Evolutionary conservation across 2,888 invertebrate species (phyloP), one percentile per base, ranked within the genome.

Genomic region (Dromius quadrimaculatus): DNA sequence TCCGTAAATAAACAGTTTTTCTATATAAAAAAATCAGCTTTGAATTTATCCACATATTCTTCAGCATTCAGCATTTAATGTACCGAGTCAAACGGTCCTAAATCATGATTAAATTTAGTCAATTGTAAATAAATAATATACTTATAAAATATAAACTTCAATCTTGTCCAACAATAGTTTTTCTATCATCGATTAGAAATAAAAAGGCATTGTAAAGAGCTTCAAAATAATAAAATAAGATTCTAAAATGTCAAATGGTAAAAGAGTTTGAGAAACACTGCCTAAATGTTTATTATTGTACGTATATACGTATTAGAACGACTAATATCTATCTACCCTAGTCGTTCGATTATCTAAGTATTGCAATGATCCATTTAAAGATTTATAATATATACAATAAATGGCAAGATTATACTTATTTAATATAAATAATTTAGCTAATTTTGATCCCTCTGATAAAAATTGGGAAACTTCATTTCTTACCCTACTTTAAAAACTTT

Each of bases 371-470:
- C 23, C 45, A 64, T 64, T 45, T 45, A 23, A 54, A 54, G 15
- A 22, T 45, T 43, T 32, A 63, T 63, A 20, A 66, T 66, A 66
- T 66, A 28, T 66, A 66, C 57, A 66, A n/a, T 54, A 57, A 38
- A 66, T 57, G 57, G 66, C 57, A 66, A 66, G 57, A 59, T 68
- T 54, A 50, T 50, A 47, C 19, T 34, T 65, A 50, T 64, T 32
- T 50, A 41, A 59, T 41, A 68, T 59, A 38, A 36, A 36, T 54
- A 66, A 66, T 66, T 66, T 66, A 38, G 66, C 54, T 66, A 66
- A 66, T 66, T 54, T 66, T 66, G 66, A 54, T 66, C 57, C 66
- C 66, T 38, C 19, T 38, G 38, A 54, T 57, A 63, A 54, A 54
- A 54, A 41, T 45, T 28, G 63, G 62, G 36, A 59, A 68, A 66